Percentiles rank a stretch among this genome's conserved stretches.
Conservation (phyloP, 2,113 vertebrate genomes). For the Mellivora capensis region DNA sequence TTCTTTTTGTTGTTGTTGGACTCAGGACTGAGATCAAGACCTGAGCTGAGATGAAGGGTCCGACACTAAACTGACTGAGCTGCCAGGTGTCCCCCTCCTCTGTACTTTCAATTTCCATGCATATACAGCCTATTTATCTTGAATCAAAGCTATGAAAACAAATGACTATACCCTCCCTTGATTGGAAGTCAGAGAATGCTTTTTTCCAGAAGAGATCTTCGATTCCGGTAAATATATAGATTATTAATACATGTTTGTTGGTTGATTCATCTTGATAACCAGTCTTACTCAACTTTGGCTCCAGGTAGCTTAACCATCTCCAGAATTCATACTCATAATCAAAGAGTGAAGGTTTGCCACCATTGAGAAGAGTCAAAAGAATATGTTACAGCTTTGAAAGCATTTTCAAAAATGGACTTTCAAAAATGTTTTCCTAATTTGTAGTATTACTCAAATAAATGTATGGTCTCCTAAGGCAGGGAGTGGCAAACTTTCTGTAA, state of each 20-base stretch:
- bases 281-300: background rate
- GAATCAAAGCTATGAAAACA: background rate
- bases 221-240: background rate
- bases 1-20: background rate
- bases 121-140: background rate
- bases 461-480: background rate
- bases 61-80: background rate
- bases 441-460: background rate
- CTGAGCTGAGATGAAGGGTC: background rate
- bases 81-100: background rate
- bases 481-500: background rate
- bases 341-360: background rate
- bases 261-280: constrained; percentile 6
- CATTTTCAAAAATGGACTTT: background rate
- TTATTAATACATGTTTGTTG: background rate
- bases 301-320: background rate
- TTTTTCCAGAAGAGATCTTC: background rate
- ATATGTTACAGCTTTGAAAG: background rate
- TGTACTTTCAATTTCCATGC: background rate
- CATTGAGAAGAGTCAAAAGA: constrained; percentile 6
- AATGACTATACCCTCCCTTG: background rate
- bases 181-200: background rate
- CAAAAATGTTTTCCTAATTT: background rate
- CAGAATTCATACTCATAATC: background rate
- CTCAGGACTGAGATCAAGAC: background rate